Evolutionary conservation across 1,140 invertebrate genomes (phyloP).

Genomic region (Drosophila sechellia): DNA sequence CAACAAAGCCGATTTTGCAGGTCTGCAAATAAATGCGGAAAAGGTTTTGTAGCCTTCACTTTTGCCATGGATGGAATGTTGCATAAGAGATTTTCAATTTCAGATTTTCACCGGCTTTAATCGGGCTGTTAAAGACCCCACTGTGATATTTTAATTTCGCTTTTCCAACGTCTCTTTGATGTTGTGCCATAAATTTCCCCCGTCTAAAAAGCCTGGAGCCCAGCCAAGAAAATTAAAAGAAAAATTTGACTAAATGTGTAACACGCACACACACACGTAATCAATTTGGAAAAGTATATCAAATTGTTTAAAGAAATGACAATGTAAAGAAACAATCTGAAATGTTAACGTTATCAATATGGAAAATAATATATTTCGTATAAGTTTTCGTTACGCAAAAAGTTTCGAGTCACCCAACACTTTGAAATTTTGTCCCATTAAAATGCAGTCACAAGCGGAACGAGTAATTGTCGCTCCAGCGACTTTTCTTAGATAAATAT

Average conservation of each 20-base stretch:
- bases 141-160: slow-evolving; percentile 2
- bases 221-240: slow-evolving; percentile 2
- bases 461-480: slow-evolving; percentile 25
- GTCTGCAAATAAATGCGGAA: slow-evolving; percentile 27
- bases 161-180: slow-evolving; percentile 1
- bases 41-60: slow-evolving; percentile 2
- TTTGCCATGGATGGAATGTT: slow-evolving; percentile 7
- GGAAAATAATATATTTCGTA: background rate
- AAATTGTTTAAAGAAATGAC: too few relatives aligned
- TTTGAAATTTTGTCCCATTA: background rate
- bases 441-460: slow-evolving; percentile 22
- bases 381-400: background rate
- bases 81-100: slow-evolving; percentile 7
- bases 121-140: background rate
- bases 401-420: slow-evolving; percentile 5
- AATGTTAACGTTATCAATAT: background rate
- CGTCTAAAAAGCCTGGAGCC: background rate
- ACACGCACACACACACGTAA: background rate
- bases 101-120: slow-evolving; percentile 6
- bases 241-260: background rate
- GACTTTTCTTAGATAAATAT: slow-evolving; percentile 9
- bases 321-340: too few relatives aligned
- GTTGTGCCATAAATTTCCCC: slow-evolving; percentile 3
- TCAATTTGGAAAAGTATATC: slow-evolving; percentile 1
- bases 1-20: slow-evolving; percentile 11